These are phyloP conservation scores for Bos taurus DNA, from an alignment of 2,113 vertebrate genomes.

Conservation along the genomic window DNA sequence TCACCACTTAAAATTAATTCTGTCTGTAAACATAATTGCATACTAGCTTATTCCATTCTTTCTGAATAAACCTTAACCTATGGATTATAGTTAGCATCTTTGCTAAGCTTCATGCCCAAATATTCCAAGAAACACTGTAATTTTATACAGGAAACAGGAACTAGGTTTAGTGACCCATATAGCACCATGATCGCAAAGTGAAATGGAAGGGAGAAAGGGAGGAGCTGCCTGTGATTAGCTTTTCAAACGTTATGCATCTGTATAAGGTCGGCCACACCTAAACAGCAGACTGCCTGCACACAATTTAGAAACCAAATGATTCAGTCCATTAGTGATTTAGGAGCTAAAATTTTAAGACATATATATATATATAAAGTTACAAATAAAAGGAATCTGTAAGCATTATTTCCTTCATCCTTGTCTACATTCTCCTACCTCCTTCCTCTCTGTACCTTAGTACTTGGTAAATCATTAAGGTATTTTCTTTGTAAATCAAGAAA, in stretches of 20 bases:
- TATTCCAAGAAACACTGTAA: neutral
- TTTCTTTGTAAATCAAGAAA: neutral
- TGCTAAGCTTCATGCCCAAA: neutral
- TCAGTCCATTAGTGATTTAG: neutral
- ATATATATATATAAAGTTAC: neutral
- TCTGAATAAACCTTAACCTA: conserved; percentile 31
- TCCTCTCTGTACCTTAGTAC: neutral
- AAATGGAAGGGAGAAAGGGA: neutral
- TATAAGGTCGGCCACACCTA: neutral
- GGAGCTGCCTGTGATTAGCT: neutral
- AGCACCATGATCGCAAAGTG: neutral
- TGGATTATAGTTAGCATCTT: neutral
- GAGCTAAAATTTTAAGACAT: conserved; percentile 5
- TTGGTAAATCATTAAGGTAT: neutral
- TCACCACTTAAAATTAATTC: neutral
- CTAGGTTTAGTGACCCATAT: neutral
- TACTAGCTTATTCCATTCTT: neutral
- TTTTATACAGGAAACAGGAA: neutral
- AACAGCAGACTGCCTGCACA: neutral
- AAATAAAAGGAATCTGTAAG: neutral
- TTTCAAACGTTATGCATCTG: neutral
- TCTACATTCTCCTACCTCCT: neutral
- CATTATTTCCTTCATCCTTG: neutral
- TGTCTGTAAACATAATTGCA: neutral
- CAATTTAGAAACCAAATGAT: neutral